phyloP scores from a whole-genome alignment of 2,797 vertebrate species.

The Brachyalestes nurse region DNA sequence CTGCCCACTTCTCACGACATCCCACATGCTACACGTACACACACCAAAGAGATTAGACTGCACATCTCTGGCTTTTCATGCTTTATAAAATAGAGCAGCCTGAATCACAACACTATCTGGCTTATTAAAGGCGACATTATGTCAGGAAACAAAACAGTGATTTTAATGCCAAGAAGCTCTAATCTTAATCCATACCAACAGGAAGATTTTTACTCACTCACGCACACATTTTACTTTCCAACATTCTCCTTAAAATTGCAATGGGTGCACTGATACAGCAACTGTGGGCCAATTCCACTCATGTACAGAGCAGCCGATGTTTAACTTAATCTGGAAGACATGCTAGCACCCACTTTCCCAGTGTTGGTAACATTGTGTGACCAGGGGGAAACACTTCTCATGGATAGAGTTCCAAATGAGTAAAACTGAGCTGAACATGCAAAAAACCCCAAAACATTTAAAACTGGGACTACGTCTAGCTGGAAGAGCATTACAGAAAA shows the following conservation, averaged over 20 bases:
- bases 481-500: too few relatives aligned
- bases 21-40: conserved; percentile 53
- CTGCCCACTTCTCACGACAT: conserved; percentile 38
- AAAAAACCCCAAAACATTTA: too few relatives aligned
- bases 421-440: too few relatives aligned
- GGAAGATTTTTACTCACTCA: conserved; percentile 37
- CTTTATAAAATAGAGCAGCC: neutral
- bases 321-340: neutral
- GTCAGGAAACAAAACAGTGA: conserved; percentile 5
- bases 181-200: conserved; percentile 41
- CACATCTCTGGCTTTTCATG: neutral
- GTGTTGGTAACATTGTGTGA: neutral
- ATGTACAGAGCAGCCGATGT: neutral
- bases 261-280: too few relatives aligned
- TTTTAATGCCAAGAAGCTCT: neutral
- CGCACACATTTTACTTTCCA: conserved; percentile 19
- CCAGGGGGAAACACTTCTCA: too few relatives aligned
- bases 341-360: too few relatives aligned
- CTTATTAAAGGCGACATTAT: neutral
- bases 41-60: conserved; percentile 34
- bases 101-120: conserved; percentile 3
- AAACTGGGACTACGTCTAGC: too few relatives aligned
- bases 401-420: too few relatives aligned
- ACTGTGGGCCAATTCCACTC: neutral
- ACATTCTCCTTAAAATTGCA: neutral